Conservation (phyloP, 2,113 vertebrate species). For the Oreochromis spilurus region DNA sequence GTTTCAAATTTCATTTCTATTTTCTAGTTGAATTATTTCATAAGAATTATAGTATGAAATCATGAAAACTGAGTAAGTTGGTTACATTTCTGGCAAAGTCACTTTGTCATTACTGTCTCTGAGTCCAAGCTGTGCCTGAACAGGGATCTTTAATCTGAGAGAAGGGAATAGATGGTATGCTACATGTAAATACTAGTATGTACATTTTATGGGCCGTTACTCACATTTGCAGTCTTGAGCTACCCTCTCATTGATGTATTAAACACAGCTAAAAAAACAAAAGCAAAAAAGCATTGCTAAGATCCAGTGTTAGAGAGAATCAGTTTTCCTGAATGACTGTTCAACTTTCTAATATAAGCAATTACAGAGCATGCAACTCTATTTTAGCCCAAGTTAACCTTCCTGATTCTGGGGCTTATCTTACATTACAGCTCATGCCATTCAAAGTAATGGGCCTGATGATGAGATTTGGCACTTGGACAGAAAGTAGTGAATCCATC, state of each 20-base stretch:
- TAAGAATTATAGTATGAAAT: not conserved
- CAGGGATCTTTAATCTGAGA: not conserved
- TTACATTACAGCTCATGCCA: constrained; percentile 26
- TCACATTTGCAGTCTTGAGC: not conserved
- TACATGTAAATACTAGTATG: not conserved
- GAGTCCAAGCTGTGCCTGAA: not conserved
- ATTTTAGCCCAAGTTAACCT: constrained; percentile 8
- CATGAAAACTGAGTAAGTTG: not conserved
- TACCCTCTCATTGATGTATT: not conserved
- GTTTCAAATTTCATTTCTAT: not conserved
- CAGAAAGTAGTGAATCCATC: constrained; percentile 17
- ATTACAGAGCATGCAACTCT: not conserved
- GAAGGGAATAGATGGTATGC: not conserved
- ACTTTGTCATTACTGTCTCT: not conserved
- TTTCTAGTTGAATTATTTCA: not conserved
- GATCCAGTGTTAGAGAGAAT: not conserved
- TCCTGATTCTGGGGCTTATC: constrained; percentile 8
- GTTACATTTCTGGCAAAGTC: not conserved
- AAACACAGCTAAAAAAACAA: not conserved
- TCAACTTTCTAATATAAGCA: not conserved
- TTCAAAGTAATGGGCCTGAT: constrained; percentile 39
- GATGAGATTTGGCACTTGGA: constrained; percentile 49
- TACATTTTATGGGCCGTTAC: not conserved
- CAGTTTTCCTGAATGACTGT: not conserved
- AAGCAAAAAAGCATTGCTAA: not conserved